These are phyloP conservation scores for Deilephila elpenor DNA, from an alignment of 2,888 invertebrate genomes.

Conservation along the genomic window DNA sequence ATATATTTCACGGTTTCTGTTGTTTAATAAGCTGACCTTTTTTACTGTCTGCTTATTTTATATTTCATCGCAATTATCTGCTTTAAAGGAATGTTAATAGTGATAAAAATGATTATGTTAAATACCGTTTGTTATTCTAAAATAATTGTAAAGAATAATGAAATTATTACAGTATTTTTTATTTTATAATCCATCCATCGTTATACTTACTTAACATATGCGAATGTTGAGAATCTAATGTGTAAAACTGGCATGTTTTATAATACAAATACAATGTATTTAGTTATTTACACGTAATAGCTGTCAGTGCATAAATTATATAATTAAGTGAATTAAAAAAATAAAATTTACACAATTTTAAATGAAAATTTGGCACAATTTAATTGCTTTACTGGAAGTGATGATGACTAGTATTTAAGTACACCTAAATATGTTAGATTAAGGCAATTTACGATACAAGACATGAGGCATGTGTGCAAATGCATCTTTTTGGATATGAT, in stretches of 20 bases:
- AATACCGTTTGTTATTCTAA: neutral
- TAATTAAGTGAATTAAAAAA: neutral
- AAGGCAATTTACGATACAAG: neutral
- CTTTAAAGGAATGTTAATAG: no score
- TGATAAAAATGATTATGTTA: no score
- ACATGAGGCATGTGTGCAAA: no score
- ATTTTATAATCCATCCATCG: neutral
- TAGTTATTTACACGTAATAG: neutral
- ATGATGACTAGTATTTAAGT: constrained; percentile 48
- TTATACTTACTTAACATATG: neutral
- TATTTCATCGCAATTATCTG: no score
- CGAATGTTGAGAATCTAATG: neutral
- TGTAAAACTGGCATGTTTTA: neutral
- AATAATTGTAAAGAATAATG: constrained; percentile 1
- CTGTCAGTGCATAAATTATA: neutral
- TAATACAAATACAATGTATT: neutral
- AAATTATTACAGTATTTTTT: neutral
- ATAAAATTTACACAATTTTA: constrained; percentile 30
- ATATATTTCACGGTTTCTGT: no score
- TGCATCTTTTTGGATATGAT: neutral
- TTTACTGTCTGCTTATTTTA: no score
- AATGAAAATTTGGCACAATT: constrained; percentile 47
- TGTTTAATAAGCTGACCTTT: no score
- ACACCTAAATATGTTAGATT: constrained; percentile 30
- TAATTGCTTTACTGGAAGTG: constrained; percentile 39